Evolutionary conservation across 2,888 invertebrate species (phyloP), one percentile per base, ranked within the genome.

Genomic region (Chrysotoxum bicinctum): DNA sequence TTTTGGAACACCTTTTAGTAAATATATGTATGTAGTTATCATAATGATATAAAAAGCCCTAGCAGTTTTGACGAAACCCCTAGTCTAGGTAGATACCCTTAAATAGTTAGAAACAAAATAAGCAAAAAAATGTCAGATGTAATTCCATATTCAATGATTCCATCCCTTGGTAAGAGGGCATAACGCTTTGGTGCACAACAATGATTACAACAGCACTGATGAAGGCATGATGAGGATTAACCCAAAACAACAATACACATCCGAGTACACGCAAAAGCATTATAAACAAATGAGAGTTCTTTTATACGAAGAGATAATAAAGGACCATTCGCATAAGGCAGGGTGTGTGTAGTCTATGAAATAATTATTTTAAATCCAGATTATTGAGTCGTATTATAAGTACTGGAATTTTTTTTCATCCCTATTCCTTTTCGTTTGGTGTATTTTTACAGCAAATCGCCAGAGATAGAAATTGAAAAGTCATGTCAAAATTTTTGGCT

Each of bases 221-320:
- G 90, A 91, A 91, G 90, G 90, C 89, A 90, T 91, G 91, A 90
- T 91, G 90, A 90, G 91, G 91, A 91, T 91, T 91, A 90, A 89
- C 87, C 88, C 88, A 88, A 89, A 88, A 89, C 83, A 86, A 79
- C 87, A 58, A 79, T 80, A 78, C 83, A 88, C 60, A 80, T 56
- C 81, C 75, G 79, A 78, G 78, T 76, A 84, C 87, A 88, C 78
- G 81, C 82, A 87, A 87, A 87, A 84, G 74, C 80, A 87, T 88
- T 88, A 66, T 77, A 69, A 74, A 73, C 72, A 85, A 84, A 82
- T 79, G 64, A 82, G 60, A 90, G 91, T 90, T 91, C 90, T 91
- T 91, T 91, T 48, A 91, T 91, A 91, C 90, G 91, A 90, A 90
- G 90, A 91, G 91, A 91, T 91, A 91, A 91, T 91, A 90, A 91